phyloP scores from a whole-genome alignment of 2,888 invertebrate genomes.

The Herminia tarsipennalis region DNA sequence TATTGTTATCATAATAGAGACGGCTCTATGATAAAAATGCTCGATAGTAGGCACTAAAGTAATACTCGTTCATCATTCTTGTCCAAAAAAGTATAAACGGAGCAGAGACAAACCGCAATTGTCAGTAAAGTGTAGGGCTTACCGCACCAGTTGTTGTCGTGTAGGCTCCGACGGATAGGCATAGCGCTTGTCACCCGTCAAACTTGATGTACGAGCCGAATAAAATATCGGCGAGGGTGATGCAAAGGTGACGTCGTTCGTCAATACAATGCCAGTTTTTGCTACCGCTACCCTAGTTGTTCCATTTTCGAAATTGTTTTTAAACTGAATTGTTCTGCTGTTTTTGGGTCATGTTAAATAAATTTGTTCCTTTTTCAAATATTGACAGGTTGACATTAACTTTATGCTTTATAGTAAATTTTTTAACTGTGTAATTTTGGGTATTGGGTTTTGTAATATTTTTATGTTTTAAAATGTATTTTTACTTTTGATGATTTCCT shows the following conservation, averaged over 20 bases:
- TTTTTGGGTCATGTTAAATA: slow-evolving; percentile 5
- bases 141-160: slow-evolving; percentile 42
- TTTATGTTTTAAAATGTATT: too few relatives aligned
- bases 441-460: too few relatives aligned
- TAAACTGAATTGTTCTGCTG: slow-evolving; percentile 23
- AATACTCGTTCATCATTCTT: not conserved
- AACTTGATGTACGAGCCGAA: slow-evolving; percentile 56
- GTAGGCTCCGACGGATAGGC: slow-evolving; percentile 36
- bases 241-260: slow-evolving; percentile 58
- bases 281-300: slow-evolving; percentile 37
- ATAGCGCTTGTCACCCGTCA: slow-evolving; percentile 54
- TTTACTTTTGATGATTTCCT: too few relatives aligned
- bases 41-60: not conserved
- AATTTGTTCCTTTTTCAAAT: not conserved
- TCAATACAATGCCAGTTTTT: slow-evolving; percentile 59
- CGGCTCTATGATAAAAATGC: not conserved
- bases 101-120: slow-evolving; percentile 10
- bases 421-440: too few relatives aligned
- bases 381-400: not conserved
- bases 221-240: slow-evolving; percentile 55
- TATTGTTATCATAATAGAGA: too few relatives aligned
- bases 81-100: slow-evolving; percentile 2
- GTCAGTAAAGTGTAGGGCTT: slow-evolving; percentile 25
- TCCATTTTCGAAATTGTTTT: slow-evolving; percentile 56
- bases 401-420: not conserved